These are phyloP conservation scores for Drosophila oshimai DNA, from an alignment of 1,140 invertebrate genomes.

Conservation along the genomic window DNA sequence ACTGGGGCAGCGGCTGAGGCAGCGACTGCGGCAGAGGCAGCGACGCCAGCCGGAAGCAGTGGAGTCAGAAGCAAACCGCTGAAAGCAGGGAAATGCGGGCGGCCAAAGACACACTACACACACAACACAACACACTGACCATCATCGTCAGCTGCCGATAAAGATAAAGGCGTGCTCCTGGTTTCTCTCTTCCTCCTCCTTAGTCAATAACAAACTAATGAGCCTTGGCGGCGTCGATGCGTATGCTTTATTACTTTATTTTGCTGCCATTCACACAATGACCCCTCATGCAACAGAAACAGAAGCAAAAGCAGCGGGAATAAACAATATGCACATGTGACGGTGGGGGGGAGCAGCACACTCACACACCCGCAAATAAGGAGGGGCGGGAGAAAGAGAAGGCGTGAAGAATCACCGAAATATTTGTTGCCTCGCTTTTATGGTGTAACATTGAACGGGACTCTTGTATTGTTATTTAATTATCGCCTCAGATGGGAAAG, in stretches of 20 bases:
- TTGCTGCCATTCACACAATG: slow-evolving; percentile 75
- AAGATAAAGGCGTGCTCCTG: slow-evolving; percentile 65
- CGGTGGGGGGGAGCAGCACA: not conserved
- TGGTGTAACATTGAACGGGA: slow-evolving; percentile 49
- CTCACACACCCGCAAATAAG: not conserved
- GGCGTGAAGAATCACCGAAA: slow-evolving; percentile 49
- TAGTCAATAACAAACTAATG: slow-evolving; percentile 79
- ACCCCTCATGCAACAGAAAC: slow-evolving; percentile 65
- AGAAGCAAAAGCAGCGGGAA: slow-evolving; percentile 7
- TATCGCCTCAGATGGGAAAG: slow-evolving; percentile 42
- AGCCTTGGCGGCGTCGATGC: slow-evolving; percentile 69
- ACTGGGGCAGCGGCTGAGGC: too few species aligned
- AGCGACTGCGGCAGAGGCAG: not conserved
- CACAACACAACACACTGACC: slow-evolving; percentile 42
- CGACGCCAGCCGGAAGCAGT: slow-evolving; percentile 44
- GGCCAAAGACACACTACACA: slow-evolving; percentile 46
- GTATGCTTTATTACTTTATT: slow-evolving; percentile 71
- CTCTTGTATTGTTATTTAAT: slow-evolving; percentile 50
- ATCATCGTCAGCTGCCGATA: slow-evolving; percentile 70
- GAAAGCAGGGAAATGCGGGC: slow-evolving; percentile 60
- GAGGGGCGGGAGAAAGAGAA: slow-evolving; percentile 3
- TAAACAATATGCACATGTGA: slow-evolving; percentile 32
- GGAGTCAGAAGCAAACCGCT: slow-evolving; percentile 4
- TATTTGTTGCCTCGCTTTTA: slow-evolving; percentile 7
- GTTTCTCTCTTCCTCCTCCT: slow-evolving; percentile 30